phyloP scores from a whole-genome alignment of 2,113 vertebrate genomes.

The Panthera uncia region DNA sequence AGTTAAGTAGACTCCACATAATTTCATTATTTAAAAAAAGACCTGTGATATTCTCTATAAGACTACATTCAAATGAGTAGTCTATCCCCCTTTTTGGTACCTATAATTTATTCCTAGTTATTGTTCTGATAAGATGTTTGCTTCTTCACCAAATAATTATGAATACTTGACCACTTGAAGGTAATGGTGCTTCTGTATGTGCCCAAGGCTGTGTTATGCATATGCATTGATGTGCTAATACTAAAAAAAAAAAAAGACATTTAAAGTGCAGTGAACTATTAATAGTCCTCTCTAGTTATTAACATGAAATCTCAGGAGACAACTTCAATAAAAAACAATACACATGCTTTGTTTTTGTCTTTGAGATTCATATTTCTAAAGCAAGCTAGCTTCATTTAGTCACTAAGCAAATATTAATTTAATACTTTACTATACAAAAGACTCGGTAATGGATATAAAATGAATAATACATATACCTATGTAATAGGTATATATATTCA shows the following conservation, averaged over 20 bases:
- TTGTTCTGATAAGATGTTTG: constrained; percentile 44
- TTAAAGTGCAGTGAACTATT: constrained; percentile 6
- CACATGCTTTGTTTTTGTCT: neutral
- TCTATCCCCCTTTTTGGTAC: neutral
- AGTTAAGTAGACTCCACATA: constrained; percentile 37
- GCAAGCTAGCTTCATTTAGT: neutral
- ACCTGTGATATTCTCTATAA: constrained; percentile 46
- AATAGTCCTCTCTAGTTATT: neutral
- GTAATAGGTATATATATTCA: neutral
- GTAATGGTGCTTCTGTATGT: neutral
- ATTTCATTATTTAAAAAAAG: constrained; percentile 50
- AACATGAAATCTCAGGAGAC: neutral
- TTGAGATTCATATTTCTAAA: neutral
- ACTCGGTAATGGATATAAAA: neutral
- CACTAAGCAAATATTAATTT: constrained; percentile 29
- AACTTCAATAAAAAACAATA: neutral
- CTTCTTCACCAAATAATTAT: constrained; percentile 52
- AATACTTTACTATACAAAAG: neutral
- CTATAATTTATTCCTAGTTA: constrained; percentile 56
- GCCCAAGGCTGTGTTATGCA: constrained; percentile 1
- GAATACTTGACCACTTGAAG: constrained; percentile 62
- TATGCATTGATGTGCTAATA: constrained; percentile 46
- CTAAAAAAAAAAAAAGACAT: constrained; percentile 36
- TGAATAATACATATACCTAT: neutral
- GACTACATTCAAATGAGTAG: constrained; percentile 51